These are phyloP conservation scores for Entomyzon cyanotis DNA, from an alignment of 2,113 vertebrate species.

Conservation along the genomic window DNA sequence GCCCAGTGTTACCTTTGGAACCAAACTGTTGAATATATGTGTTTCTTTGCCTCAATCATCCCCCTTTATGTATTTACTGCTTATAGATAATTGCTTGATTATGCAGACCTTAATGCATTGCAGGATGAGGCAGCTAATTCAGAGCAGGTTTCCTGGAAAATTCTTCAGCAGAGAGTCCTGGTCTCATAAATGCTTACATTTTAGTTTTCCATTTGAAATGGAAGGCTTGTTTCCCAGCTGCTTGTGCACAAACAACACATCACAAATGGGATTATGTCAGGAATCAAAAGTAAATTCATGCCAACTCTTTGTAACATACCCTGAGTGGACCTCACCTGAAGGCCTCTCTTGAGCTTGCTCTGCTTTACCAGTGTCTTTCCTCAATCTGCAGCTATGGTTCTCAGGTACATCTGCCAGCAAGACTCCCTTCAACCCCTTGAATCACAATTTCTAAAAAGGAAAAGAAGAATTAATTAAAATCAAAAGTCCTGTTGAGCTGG, in stretches of 20 bases:
- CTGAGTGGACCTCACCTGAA: not conserved
- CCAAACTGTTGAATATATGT: accelerated
- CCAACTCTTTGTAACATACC: not conserved
- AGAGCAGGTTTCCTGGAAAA: not conserved
- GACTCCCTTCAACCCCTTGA: not conserved
- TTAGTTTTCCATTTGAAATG: not conserved
- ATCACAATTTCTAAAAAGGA: not conserved
- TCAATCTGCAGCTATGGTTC: not conserved
- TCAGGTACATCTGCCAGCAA: not conserved
- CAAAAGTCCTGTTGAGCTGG: not conserved
- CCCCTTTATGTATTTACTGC: not conserved
- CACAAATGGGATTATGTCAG: not conserved
- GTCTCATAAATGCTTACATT: not conserved
- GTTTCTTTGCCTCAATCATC: not conserved
- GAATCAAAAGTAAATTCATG: not conserved
- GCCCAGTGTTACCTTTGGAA: not conserved
- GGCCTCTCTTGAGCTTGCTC: not conserved
- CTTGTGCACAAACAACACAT: not conserved
- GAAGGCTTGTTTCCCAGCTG: not conserved
- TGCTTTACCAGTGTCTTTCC: not conserved
- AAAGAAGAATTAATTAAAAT: not conserved
- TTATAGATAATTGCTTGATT: not conserved
- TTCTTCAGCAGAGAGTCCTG: not conserved
- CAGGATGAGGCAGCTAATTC: not conserved
- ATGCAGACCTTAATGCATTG: accelerated